Conservation (phyloP, 1,140 invertebrate species). For the Pseudomyrmex gracilis region DNA sequence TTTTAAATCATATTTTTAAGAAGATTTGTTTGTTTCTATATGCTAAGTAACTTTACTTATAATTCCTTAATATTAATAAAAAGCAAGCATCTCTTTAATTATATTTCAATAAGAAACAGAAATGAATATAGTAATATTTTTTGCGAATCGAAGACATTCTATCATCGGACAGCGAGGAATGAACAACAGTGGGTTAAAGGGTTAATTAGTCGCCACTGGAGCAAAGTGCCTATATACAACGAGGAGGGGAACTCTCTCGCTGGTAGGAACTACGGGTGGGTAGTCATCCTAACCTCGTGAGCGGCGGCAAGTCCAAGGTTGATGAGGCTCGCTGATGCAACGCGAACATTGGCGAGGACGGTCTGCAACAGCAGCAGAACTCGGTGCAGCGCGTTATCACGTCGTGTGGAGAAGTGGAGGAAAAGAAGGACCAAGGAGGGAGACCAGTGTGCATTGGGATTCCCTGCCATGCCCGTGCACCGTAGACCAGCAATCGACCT, state of each 20-base stretch:
- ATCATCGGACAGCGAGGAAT: slow-evolving; percentile 25
- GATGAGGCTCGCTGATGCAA: slow-evolving; percentile 74
- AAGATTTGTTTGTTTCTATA: too few relatives aligned
- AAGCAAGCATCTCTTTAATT: background rate
- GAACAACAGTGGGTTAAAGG: slow-evolving; percentile 53
- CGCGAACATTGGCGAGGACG: slow-evolving; percentile 51
- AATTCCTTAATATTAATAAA: too few relatives aligned
- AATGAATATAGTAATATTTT: slow-evolving; percentile 38
- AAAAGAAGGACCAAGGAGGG: background rate
- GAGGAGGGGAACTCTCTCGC: slow-evolving; percentile 5
- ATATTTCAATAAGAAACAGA: background rate
- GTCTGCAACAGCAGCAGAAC: slow-evolving; percentile 11
- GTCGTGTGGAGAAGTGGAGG: background rate
- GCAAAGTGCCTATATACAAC: slow-evolving; percentile 65
- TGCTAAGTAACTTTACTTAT: too few relatives aligned
- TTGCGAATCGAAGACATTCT: slow-evolving; percentile 71
- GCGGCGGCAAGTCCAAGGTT: slow-evolving; percentile 81
- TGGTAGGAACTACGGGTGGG: slow-evolving; percentile 82
- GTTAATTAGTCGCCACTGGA: slow-evolving; percentile 80
- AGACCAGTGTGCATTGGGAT: slow-evolving; percentile 13
- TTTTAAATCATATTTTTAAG: too few relatives aligned
- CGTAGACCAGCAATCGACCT: slow-evolving; percentile 28
- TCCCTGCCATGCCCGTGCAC: background rate
- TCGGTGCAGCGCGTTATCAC: slow-evolving; percentile 19
- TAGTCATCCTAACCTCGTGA: slow-evolving; percentile 79